phyloP scores from a whole-genome alignment of 2,888 invertebrate genomes.

The Podotricha telesiphe region DNA sequence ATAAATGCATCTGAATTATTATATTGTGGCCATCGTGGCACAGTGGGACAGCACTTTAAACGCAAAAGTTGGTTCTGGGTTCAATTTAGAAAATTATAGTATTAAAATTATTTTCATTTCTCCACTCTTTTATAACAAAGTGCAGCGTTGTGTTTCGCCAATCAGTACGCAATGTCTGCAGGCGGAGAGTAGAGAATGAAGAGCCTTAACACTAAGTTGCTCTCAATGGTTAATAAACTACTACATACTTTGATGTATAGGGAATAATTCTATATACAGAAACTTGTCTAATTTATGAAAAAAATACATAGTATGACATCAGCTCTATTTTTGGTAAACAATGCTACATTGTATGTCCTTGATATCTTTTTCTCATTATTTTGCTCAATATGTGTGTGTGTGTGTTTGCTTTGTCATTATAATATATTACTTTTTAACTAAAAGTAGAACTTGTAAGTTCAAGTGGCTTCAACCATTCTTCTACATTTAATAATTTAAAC shows the following conservation, averaged over 20 bases:
- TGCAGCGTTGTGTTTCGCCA: too few relatives aligned
- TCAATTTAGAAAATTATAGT: too few relatives aligned
- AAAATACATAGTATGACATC: constrained; percentile 26
- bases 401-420: constrained; percentile 14
- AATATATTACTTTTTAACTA: not conserved
- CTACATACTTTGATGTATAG: not conserved
- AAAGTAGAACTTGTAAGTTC: not conserved
- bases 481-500: not conserved
- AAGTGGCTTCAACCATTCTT: not conserved
- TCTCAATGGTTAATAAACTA: too few relatives aligned
- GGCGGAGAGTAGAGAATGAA: too few relatives aligned
- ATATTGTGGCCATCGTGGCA: too few relatives aligned
- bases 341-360: constrained; percentile 17
- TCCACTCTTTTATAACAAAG: too few relatives aligned
- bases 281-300: constrained; percentile 14
- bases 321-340: constrained; percentile 25
- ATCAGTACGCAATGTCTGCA: too few relatives aligned
- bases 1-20: too few relatives aligned
- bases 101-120: too few relatives aligned
- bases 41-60: too few relatives aligned
- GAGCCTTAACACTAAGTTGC: too few relatives aligned
- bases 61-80: too few relatives aligned
- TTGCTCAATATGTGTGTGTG: constrained; percentile 1
- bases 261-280: not conserved
- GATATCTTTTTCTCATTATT: constrained; percentile 18